These are phyloP conservation scores for Sinocyclocheilus anshuiensis DNA, from an alignment of 2,113 vertebrate species.

Conservation along the genomic window DNA sequence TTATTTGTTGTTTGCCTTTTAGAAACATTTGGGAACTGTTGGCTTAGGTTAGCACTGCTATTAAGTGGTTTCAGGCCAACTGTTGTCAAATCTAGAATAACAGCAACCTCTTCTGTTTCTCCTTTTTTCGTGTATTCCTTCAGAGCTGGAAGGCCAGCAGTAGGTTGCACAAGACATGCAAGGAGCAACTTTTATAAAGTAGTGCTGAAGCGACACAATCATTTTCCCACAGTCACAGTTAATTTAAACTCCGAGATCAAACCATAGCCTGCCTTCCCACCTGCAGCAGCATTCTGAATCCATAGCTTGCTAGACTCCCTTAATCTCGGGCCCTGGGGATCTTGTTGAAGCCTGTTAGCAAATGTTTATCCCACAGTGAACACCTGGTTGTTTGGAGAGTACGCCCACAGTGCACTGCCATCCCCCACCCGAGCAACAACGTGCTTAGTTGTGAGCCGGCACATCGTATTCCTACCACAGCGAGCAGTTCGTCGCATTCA, in stretches of 20 bases:
- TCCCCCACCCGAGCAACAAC: slow-evolving; percentile 33
- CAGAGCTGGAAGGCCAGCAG: neutral
- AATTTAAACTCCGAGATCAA: slow-evolving; percentile 48
- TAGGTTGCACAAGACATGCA: neutral
- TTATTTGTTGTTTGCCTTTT: neutral
- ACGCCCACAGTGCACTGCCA: slow-evolving; percentile 33
- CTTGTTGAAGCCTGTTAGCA: slow-evolving; percentile 49
- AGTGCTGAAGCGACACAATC: slow-evolving; percentile 18
- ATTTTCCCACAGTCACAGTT: slow-evolving; percentile 9
- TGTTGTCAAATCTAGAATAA: neutral
- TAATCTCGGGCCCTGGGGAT: slow-evolving; percentile 54
- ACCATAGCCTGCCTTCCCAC: slow-evolving; percentile 24
- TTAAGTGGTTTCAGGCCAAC: neutral
- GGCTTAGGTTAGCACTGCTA: neutral
- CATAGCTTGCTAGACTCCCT: slow-evolving; percentile 48
- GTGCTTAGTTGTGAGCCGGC: slow-evolving; percentile 18
- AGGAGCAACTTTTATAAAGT: slow-evolving; percentile 21
- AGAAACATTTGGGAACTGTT: neutral
- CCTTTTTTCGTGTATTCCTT: neutral
- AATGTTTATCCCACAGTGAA: slow-evolving; percentile 59
- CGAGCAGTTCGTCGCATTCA: slow-evolving; percentile 8
- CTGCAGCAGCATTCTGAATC: slow-evolving; percentile 34
- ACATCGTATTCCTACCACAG: neutral
- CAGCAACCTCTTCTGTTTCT: neutral
- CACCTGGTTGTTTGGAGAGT: slow-evolving; percentile 58